These are phyloP conservation scores for Stichodactyla mertensii DNA, from an alignment of 64 coral and sea anemone genomes.

Conservation along the genomic window DNA sequence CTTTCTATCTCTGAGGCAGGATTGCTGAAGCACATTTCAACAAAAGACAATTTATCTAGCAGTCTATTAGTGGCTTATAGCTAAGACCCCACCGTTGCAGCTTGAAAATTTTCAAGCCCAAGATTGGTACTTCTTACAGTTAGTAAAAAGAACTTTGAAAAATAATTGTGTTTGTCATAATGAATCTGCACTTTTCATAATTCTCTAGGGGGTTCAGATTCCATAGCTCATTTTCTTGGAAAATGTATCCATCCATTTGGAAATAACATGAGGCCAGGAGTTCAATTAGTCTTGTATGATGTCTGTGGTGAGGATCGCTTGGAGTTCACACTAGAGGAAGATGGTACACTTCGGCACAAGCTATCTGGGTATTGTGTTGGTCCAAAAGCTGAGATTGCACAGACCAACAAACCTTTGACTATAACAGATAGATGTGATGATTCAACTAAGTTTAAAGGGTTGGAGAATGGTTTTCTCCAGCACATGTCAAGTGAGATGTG, in stretches of 20 bases:
- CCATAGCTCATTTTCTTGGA: constrained; percentile 53
- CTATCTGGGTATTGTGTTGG: constrained; percentile 34
- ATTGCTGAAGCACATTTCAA: too few relatives aligned
- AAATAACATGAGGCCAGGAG: not conserved
- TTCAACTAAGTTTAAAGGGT: constrained; percentile 40
- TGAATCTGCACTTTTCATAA: not conserved
- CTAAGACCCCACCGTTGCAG: too few relatives aligned
- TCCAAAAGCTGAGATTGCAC: constrained; percentile 6
- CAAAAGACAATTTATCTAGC: too few relatives aligned
- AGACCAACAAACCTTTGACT: constrained; percentile 36
- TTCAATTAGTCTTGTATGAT: constrained; percentile 47
- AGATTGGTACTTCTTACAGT: too few relatives aligned
- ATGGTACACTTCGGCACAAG: constrained; percentile 55
- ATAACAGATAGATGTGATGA: constrained; percentile 38
- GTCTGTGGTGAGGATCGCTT: constrained; percentile 25
- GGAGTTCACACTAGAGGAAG: constrained; percentile 34
- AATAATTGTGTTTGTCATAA: not conserved
- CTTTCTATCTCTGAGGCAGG: too few relatives aligned
- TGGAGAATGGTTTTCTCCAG: constrained; percentile 56
- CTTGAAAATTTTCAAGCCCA: too few relatives aligned
- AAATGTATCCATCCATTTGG: constrained; percentile 59
- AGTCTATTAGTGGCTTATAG: too few relatives aligned
- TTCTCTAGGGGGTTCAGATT: constrained; percentile 31
- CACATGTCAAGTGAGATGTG: constrained; percentile 62
- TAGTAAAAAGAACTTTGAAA: not conserved